Evolutionary conservation across 2,888 invertebrate genomes (phyloP).

Genomic region (Acanthosepion esculentum): DNA sequence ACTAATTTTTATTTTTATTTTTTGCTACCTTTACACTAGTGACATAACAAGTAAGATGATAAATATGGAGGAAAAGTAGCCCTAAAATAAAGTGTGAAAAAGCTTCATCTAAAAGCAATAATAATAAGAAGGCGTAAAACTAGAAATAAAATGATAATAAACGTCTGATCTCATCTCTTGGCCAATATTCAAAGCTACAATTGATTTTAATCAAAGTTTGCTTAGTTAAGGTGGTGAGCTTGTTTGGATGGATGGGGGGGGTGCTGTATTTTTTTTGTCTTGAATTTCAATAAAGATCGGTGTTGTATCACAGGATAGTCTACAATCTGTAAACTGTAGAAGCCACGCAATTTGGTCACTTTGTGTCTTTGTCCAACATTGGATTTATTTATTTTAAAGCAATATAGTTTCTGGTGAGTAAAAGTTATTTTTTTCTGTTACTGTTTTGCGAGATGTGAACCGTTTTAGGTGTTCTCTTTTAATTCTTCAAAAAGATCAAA

Average conservation of each 20-base stretch:
- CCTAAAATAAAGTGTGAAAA: no score
- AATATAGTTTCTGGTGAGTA: not conserved
- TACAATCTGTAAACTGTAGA: not conserved
- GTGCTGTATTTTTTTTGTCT: not conserved
- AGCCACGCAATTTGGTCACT: not conserved
- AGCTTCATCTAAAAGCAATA: no score
- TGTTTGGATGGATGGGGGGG: no score
- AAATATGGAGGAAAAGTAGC: no score
- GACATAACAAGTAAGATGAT: not conserved
- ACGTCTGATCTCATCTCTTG: not conserved
- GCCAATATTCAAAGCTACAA: not conserved
- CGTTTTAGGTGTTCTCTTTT: not conserved
- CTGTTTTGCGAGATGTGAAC: not conserved
- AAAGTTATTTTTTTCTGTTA: not conserved
- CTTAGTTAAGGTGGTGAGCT: no score
- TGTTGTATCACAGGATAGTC: not conserved
- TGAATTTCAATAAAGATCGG: not conserved
- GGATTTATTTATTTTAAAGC: no score
- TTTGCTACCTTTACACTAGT: not conserved
- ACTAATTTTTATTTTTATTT: not conserved
- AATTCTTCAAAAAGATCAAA: not conserved
- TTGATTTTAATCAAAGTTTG: not conserved
- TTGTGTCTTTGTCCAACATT: not conserved
- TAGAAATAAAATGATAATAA: not conserved
- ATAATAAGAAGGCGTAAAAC: not conserved